These are phyloP conservation scores for Pongo pygmaeus DNA, from an alignment of 2,113 vertebrate species.

Conservation along the genomic window DNA sequence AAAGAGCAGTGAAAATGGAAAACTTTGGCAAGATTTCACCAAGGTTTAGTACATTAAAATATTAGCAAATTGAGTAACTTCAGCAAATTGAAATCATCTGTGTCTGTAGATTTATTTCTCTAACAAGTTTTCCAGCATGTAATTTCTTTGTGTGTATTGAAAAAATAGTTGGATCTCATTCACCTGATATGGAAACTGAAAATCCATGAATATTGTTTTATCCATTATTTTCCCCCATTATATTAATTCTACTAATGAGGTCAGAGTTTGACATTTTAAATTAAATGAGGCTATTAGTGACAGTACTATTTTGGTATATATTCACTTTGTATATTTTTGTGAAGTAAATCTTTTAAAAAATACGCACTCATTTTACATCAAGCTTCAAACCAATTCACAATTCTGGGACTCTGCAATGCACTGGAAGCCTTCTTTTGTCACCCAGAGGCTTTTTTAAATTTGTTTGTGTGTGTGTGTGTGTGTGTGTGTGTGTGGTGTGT, in stretches of 20 bases:
- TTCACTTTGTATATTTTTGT: neutral
- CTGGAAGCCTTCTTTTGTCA: neutral
- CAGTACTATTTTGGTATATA: neutral
- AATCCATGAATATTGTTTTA: neutral
- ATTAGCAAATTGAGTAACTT: constrained; percentile 31
- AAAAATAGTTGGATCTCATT: constrained; percentile 1
- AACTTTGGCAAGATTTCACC: neutral
- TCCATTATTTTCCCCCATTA: neutral
- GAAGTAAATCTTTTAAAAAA: neutral
- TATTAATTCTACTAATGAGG: neutral
- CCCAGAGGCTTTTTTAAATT: neutral
- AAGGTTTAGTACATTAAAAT: neutral
- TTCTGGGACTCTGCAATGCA: neutral
- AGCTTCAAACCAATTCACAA: neutral
- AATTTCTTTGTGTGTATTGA: neutral
- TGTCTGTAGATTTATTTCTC: constrained; percentile 20
- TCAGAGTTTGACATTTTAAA: neutral
- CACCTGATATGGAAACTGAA: neutral
- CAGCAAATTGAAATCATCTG: constrained; percentile 43
- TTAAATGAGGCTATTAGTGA: neutral
- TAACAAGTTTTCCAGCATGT: neutral
- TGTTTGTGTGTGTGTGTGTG: neutral
- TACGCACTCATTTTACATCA: neutral
- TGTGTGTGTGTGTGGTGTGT: neutral
- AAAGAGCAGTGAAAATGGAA: constrained; percentile 27